Base-by-base conservation (phyloP, 2,113 vertebrate species). In the Zapus hudsonius region DNA sequence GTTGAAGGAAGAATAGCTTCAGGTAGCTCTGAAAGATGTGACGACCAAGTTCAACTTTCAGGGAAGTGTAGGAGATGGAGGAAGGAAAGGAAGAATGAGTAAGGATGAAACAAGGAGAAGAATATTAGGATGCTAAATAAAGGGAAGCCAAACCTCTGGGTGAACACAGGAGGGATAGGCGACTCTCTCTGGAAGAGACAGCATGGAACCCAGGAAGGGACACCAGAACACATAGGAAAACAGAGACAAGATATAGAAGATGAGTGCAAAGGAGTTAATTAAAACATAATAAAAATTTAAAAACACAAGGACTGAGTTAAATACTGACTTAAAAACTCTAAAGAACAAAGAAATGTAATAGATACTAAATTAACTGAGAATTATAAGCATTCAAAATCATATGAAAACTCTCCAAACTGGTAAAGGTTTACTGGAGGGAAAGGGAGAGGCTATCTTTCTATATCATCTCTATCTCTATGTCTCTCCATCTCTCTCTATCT, bases 121-220 rank as follows among this genome's bases (percentile, higher is more conserved):
- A 70, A 7, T 42, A 36, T 61, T 20, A 88, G 66, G 63, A 75
- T 13, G 15, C 8, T 42, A 22, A 36, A 27, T 72, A 70, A 22
- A 31, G 55, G 55, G 67, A 42, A 23, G 42, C n/a, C n/a, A 55
- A 23, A 11, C 47, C 15, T 57, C 25, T 69, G 73, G 74, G 38
- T 61, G n/a, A n/a, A n/a, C 1, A 4, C 27, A 4, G 17, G 22
- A 0, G 1, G 36, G n/a, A 27, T 61, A 19, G 31, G 8, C 4
- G 19, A 38, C 36, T 20, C 1, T 23, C 3, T 15, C 25, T 55
- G 27, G 52, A 66, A n/a, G 67, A 81, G 31, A 31, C 6, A 22
- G 44, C 7, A 7, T 25, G 33, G 47, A 31, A 33, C 31, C 4
- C 25, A 27, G 33, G 22, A n/a, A 1, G 20, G 44, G 47, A n/a